These are phyloP conservation scores for Drosophila pseudotakahashii DNA, from an alignment of 2,888 invertebrate genomes.

Conservation along the genomic window DNA sequence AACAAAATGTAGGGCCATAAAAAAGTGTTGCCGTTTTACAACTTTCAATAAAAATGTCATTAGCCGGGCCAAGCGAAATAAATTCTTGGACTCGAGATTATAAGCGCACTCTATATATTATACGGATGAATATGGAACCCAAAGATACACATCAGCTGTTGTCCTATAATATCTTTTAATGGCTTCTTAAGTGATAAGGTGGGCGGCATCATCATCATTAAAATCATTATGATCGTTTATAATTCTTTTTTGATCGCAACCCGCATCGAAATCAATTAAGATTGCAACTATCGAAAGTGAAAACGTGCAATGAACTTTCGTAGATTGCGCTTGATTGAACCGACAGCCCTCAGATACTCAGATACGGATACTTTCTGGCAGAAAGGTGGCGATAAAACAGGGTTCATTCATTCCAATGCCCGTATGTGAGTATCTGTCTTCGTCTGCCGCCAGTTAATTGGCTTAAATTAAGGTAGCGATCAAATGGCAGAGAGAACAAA, in stretches of 20 bases:
- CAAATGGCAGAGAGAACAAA: constrained; percentile 73
- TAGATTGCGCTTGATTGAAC: constrained; percentile 62
- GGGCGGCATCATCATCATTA: background rate
- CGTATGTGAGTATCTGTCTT: constrained; percentile 36
- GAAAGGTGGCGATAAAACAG: constrained; percentile 29
- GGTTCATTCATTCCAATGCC: constrained; percentile 33
- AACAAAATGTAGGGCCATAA: constrained; percentile 57
- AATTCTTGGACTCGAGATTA: constrained; percentile 57
- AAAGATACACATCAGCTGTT: constrained; percentile 49
- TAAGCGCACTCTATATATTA: constrained; percentile 33
- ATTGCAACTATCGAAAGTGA: constrained; percentile 69
- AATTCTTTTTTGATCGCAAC: constrained; percentile 12
- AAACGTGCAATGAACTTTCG: constrained; percentile 73
- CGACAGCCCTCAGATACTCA: constrained; percentile 40
- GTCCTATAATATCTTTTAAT: constrained; percentile 55
- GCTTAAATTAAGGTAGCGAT: constrained; percentile 84
- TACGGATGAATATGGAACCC: background rate
- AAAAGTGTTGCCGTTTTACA: constrained; percentile 64
- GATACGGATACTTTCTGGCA: constrained; percentile 28
- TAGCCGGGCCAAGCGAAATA: constrained; percentile 57
- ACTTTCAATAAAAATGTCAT: constrained; percentile 74
- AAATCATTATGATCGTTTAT: background rate
- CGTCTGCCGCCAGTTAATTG: constrained; percentile 78
- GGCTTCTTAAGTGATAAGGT: constrained; percentile 58
- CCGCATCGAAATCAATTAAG: constrained; percentile 61